phyloP scores from a whole-genome alignment of 1,140 invertebrate genomes.

The Aphelenchoides avenae region DNA sequence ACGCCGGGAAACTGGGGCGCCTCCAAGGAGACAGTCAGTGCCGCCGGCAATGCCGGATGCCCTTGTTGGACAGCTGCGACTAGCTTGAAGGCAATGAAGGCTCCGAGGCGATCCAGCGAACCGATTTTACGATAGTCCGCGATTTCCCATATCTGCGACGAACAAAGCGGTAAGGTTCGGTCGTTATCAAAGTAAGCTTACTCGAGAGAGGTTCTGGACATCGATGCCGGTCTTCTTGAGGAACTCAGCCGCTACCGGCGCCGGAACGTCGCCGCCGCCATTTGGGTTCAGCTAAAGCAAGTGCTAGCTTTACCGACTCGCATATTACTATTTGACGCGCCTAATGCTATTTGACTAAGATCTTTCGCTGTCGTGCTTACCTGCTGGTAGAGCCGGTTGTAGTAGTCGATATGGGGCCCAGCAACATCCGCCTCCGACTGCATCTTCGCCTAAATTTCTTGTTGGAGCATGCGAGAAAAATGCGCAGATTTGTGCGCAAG shows the following conservation, averaged over 20 bases:
- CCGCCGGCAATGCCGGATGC: not conserved
- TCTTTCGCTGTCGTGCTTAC: too few relatives aligned
- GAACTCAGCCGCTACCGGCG: not conserved
- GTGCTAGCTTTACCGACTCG: not conserved
- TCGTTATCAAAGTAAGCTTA: constrained; percentile 1
- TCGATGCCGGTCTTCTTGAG: constrained; percentile 5
- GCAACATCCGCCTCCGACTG: constrained; percentile 6
- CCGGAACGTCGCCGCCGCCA: not conserved
- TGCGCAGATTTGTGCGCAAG: too few relatives aligned
- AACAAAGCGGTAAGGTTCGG: not conserved
- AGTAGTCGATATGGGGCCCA: constrained; percentile 1
- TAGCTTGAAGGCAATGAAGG: constrained; percentile 26
- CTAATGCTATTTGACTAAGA: not conserved
- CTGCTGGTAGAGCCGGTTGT: not conserved
- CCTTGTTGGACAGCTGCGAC: constrained; percentile 21
- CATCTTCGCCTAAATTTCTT: too few relatives aligned
- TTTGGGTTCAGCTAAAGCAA: constrained; percentile 6
- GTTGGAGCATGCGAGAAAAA: too few relatives aligned
- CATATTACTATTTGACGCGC: not conserved
- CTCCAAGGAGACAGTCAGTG: constrained; percentile 3
- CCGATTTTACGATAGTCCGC: constrained; percentile 14
- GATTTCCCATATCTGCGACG: constrained; percentile 25
- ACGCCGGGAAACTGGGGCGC: constrained; percentile 2
- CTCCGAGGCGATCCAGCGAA: constrained; percentile 14
- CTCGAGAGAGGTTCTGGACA: not conserved